Conservation (phyloP, 2,113 vertebrate genomes). For the Pteruthius melanotis region DNA sequence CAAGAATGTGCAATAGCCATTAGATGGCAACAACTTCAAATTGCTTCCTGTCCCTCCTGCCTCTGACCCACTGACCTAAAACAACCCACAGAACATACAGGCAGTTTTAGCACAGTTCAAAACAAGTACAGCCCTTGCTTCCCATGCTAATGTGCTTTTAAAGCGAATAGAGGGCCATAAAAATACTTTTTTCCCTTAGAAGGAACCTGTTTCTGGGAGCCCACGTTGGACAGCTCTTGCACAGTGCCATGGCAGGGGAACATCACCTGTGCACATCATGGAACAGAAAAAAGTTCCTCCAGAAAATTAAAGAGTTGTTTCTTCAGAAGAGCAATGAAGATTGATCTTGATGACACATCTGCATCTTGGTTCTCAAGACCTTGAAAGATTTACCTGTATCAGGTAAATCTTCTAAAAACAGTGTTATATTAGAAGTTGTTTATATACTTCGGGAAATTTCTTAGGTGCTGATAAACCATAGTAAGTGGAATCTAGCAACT, state of each 20-base stretch:
- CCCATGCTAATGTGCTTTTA: not conserved
- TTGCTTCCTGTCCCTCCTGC: not conserved
- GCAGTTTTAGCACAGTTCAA: not conserved
- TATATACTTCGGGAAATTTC: not conserved
- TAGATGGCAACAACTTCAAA: constrained; percentile 1
- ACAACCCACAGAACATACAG: not conserved
- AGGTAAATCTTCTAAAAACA: not conserved
- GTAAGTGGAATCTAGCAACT: not conserved
- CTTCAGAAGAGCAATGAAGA: not conserved
- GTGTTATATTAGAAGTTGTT: not conserved
- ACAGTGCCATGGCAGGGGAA: not conserved
- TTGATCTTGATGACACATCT: not conserved
- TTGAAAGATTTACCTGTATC: not conserved
- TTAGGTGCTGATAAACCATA: not conserved
- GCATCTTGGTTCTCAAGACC: not conserved
- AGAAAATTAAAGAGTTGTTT: fast-evolving
- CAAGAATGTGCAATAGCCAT: not conserved
- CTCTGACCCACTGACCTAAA: constrained; percentile 44
- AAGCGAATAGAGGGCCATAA: fast-evolving
- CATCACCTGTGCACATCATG: fast-evolving
- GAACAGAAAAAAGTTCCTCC: not conserved
- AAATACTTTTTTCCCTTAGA: not conserved
- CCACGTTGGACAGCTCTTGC: fast-evolving
- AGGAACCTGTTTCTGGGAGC: not conserved
- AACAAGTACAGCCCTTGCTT: not conserved